Base-by-base conservation (phyloP, 2,113 vertebrate species). In the Brachyistius frenatus region DNA sequence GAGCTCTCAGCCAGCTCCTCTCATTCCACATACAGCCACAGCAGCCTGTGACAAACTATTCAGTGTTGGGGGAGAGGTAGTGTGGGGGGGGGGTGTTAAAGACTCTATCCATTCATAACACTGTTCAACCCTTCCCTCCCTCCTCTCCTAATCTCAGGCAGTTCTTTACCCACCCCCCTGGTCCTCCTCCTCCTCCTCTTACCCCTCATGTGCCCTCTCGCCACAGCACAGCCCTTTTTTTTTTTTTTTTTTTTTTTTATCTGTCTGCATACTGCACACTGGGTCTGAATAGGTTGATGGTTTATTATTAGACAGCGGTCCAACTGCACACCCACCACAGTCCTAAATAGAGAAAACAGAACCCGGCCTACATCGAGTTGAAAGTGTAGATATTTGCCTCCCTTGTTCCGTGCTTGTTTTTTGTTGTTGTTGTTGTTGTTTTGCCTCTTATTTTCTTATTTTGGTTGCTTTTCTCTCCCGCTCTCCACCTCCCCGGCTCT, bases 81-180 rank as follows among this genome's bases (percentile, higher is more conserved):
- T 23, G 23, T 1, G 23, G 23, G 23, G 84, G 80, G 81, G 78
- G 69, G 87, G 92, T 88, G 93, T 92, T 93, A 94, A 93, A 93
- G 86, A 91, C 91, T 93, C 92, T 80, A 90, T 92, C 92, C 92
- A 94, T 93, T 95, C 92, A 93, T 93, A 91, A 92, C 75, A 84
- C 81, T 79, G 80, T 70, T 84, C 82, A 72, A 76, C 80, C 71
- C 85, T 53, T 73, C 78, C 68, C 47, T 64, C 74, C 79, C 72
- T 68, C 63, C 69, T 61, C 65, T 71, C 58, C 80, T 84, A 89
- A 90, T 89, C 91, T 88, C 83, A 80, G 75, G 77, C 88, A 83
- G 68, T 86, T 83, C 85, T 88, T 81, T 64, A 71, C 73, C 44
- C 44, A 58, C 66, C 57, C 61, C 8, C 71, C 9, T 9, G 46